A percentile compares a stretch with the other conserved stretches of the same genome.
Conservation (phyloP, 53 echinoderm and acorn worm species). For the Temnopleurus reevesii region DNA sequence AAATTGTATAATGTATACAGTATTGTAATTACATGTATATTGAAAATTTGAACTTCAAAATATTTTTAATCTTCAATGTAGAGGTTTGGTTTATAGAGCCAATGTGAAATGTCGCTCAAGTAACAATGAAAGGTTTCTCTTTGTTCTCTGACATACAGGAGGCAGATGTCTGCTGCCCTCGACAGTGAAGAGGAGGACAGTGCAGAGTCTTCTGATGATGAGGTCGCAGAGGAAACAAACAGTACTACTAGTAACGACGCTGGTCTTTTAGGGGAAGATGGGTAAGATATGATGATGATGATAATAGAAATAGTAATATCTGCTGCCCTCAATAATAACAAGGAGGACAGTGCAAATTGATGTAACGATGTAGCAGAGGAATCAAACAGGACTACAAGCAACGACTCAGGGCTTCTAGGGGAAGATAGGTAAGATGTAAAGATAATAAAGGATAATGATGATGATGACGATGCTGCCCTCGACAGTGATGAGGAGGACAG, state of each 20-base stretch:
- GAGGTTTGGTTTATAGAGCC: too few species aligned
- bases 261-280: background rate
- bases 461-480: too few species aligned
- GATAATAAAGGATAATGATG: too few species aligned
- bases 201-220: conserved; percentile 97
- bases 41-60: too few species aligned
- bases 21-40: too few species aligned
- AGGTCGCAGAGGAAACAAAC: conserved; percentile 64
- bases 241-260: conserved; percentile 48
- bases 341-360: conserved; percentile 96
- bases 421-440: conserved; percentile 22
- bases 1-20: too few species aligned
- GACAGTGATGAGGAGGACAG: too few species aligned
- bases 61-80: too few species aligned
- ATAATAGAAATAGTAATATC: too few species aligned
- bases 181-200: conserved; percentile 99
- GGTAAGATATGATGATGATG: background rate
- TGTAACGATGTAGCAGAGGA: conserved; percentile 88
- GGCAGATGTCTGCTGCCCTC: conserved; percentile 81
- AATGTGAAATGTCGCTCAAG: too few species aligned
- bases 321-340: conserved; percentile 96
- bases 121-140: too few species aligned
- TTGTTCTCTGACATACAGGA: conserved; percentile 24
- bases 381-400: conserved; percentile 8
- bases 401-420: background rate